These are phyloP conservation scores for Poecile montanus DNA, from an alignment of 2,797 vertebrate genomes.

Conservation along the genomic window DNA sequence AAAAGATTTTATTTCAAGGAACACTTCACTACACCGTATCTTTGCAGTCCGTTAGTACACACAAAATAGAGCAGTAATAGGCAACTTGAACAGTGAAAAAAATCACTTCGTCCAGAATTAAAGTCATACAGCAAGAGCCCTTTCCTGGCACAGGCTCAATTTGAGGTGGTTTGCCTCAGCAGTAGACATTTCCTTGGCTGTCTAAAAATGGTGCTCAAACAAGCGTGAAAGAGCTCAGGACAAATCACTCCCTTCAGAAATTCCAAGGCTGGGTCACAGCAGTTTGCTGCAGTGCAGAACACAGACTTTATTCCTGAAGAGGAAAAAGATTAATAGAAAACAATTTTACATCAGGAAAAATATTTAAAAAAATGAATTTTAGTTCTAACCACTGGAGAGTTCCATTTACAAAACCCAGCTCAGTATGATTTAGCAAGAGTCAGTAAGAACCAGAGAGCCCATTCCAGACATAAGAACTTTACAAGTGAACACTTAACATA, in stretches of 20 bases:
- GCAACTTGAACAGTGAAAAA: neutral
- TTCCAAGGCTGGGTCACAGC: neutral
- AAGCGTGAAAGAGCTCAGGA: neutral
- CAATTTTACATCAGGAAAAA: neutral
- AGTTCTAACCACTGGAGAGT: neutral
- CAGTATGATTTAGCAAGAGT: neutral
- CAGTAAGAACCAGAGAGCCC: neutral
- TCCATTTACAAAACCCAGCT: neutral
- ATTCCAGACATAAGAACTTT: neutral
- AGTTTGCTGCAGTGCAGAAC: conserved; percentile 36
- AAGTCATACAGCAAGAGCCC: neutral
- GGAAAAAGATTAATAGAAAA: neutral
- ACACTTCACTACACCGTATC: neutral
- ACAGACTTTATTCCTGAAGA: conserved; percentile 37
- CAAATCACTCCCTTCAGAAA: neutral
- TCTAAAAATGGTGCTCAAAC: neutral
- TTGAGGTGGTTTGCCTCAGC: neutral
- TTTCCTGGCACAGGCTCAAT: neutral
- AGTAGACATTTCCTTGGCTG: neutral
- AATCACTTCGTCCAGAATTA: neutral
- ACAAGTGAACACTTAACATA: neutral
- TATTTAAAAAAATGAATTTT: neutral
- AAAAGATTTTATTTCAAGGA: conserved; percentile 22
- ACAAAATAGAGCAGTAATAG: neutral
- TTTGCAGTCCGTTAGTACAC: neutral